Conservation (phyloP, 2,797 vertebrate species). For the Brotogeris chrysoptera region DNA sequence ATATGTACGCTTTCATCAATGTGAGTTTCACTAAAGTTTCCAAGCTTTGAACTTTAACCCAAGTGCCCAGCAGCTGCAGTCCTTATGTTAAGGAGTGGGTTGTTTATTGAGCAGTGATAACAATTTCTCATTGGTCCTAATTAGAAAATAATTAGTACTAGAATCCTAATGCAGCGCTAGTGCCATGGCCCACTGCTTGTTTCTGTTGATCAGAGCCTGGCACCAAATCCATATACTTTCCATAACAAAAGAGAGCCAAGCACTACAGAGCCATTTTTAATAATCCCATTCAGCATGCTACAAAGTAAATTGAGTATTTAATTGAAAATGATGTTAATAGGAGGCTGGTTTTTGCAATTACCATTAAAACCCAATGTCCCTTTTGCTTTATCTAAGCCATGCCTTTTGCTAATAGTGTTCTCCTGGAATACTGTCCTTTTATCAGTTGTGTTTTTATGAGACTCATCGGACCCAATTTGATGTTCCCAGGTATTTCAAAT, state of each 20-base stretch:
- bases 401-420: not conserved
- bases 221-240: not conserved
- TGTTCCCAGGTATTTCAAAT: conserved; percentile 41
- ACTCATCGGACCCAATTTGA: not conserved
- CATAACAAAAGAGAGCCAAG: not conserved
- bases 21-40: not conserved
- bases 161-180: not conserved
- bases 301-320: not conserved
- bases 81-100: not conserved
- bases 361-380: not conserved
- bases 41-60: not conserved
- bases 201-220: not conserved
- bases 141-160: not conserved
- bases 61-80: not conserved
- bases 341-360: not conserved
- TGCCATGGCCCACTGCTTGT: not conserved
- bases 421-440: not conserved
- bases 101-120: not conserved
- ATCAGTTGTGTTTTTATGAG: conserved; percentile 19
- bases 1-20: fast-evolving
- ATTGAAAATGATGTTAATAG: conserved; percentile 9
- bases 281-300: not conserved
- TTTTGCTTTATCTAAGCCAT: not conserved
- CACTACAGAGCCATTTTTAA: not conserved
- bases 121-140: not conserved